Base-by-base conservation (phyloP, 2,113 vertebrate species). In the Opisthocomus hoazin region DNA sequence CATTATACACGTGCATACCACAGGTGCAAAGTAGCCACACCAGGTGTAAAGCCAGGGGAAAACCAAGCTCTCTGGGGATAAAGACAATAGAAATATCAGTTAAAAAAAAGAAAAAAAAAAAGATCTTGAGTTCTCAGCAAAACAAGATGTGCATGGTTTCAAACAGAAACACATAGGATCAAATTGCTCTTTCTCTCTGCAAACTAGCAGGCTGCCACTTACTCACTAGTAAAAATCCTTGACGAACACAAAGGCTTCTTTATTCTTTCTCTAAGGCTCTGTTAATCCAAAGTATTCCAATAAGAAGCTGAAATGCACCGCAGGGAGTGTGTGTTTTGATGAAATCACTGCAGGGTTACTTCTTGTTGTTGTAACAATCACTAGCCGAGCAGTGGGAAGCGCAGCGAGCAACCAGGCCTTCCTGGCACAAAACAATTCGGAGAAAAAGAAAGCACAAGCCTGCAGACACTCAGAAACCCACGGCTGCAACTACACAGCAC, bases 291-390 rank as follows among this genome's bases (percentile, higher is more conserved):
- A 93, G 78, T 94, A 95, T 96, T 95, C 88, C 93, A 97, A 66
- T 93, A 96, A 94, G 84, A 95, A 87, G 88, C 91, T 94, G 90
- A 97, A 97, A 94, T 30, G 80, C 93, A 91, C 93, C 1, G 0
- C 74, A 87, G 95, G 85, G 87, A 96, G 89, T 60, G 85, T 96
- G 80, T 70, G 82, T 93, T 97, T 92, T 97, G 96, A 97, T 96
- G 89, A 94, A 96, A 94, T 94, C 96, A 96, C 89, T 92, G 95
- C 87, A 93, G 96, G 96, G 89, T 96, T 95, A 95, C 89, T 97
- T 95, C 95, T 96, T 96, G 66, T 89, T 93, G 90, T 87, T 97
- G 87, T 96, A 96, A 87, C 84, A 93, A 95, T 95, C 85, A 93
- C 91, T 84, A 95, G 87, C 87, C 79, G 84, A 97, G 95, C 83